Base-by-base conservation (phyloP, 2,113 vertebrate species). In the Poeciliopsis turrubarensis region DNA sequence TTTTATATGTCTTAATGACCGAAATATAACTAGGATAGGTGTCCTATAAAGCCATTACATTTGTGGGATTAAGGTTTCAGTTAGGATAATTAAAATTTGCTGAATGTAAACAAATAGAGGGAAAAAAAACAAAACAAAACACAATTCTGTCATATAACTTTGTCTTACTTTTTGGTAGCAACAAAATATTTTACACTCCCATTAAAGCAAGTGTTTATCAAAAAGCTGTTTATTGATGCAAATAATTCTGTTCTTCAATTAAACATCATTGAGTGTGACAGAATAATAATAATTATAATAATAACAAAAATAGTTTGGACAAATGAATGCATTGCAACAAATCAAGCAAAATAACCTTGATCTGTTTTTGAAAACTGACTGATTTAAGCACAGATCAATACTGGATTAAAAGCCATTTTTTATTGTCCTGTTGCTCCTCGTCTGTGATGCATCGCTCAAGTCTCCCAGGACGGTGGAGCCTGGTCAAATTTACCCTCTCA, bases 401-500 rank as follows among this genome's bases (percentile, higher is more conserved):
- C 87, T 91, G 92, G 91, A 93, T 93, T 93, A 89, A 91, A 91
- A 85, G 81, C 76, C 77, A 65, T 89, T 91, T 57, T 86, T 89
- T 81, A 83, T 85, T 87, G 82, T 88, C 81, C 81, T 87, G 82
- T 88, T 86, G 76, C 86, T 82, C 70, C 32, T 75, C 41, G 61
- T 73, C 60, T 89, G 77, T 92, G 85, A 91, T 92, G 83, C 88
- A 90, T 90, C 73, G 74, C 81, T 87, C 75, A 80, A 57, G 87
- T 84, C 89, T 84, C 85, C 60, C 78, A 82, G 86, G 87, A 89
- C 75, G 80, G 78, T 81, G 87, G 86, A 90, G 87, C 86, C 82
- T 83, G 87, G 84, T 91, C 89, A 93, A 87, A 90, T 89, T 91
- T 92, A 90, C 89, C 87, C 84, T 92, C 90, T 89, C 67, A 91